Base-by-base conservation (phyloP, 2,888 invertebrate genomes). In the Watsonalla binaria region DNA sequence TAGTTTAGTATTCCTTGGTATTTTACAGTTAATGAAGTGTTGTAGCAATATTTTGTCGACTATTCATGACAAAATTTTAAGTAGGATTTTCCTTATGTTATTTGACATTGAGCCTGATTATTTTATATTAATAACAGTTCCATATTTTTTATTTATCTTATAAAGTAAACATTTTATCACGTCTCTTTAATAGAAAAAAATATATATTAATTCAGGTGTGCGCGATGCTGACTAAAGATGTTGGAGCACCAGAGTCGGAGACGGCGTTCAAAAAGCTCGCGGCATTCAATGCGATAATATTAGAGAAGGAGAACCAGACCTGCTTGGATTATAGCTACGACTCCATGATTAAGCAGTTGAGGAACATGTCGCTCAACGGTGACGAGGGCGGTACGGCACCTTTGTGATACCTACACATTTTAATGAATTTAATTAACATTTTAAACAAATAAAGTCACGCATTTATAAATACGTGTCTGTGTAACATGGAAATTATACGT, bases 241-340 rank as follows among this genome's bases (percentile, higher is more conserved):
- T 42, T 8, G 11, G 0, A 0, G 92, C 94, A 62, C 79, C 92
- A 11, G 90, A 90, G 0, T 79, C 92, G 4, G 93, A 93, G 0
- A 88, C 93, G 5, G 81, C 86, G 0, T 92, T 96, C 8, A 92
- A 94, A 60, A 93, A 95, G 57, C 92, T 97, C 53, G 97, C 95
- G 0, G 87, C 89, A 11, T 94, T 98, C 45, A 98, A 95, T 78
- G 85, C 89, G 5, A 80, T 96, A 61, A 74, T 96, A 54, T 75
- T 98, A 57, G 82, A 92, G 5, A 92, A 93, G 6, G 90, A 92
- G 11, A 92, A 94, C 14, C 92, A 96, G 72, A 93, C 93, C 24
- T 98, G 98, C 76, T 82, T 97, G 54, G 97, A 98, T 79, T 96
- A 95, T 74, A 95, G 93, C 63, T 98, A 98, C 70, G 87, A 92